Conservation (phyloP, 2,797 vertebrate species). For the Sebastes minor region DNA sequence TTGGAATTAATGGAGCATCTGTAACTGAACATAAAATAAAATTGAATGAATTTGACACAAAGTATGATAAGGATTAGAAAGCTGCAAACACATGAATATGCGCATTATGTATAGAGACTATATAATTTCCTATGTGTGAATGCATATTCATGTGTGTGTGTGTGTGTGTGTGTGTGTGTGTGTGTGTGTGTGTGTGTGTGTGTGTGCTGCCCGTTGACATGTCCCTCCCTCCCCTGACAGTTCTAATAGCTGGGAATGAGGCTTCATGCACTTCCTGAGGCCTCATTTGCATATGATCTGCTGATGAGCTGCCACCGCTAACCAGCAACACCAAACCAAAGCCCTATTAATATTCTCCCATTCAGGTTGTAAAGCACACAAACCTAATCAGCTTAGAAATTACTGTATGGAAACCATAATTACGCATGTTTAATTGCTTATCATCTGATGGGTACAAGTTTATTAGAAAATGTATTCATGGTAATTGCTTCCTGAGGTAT, state of each 20-base stretch:
- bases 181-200: neutral
- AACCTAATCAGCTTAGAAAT: slow-evolving; percentile 85
- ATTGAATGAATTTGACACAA: neutral
- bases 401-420: slow-evolving; percentile 83
- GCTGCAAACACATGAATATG: slow-evolving; percentile 1
- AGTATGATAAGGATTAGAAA: slow-evolving; percentile 18
- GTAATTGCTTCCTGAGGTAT: slow-evolving; percentile 83
- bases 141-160: slow-evolving; percentile 38
- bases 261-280: slow-evolving; percentile 76
- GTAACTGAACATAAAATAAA: neutral
- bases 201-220: slow-evolving; percentile 42
- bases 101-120: slow-evolving; percentile 21
- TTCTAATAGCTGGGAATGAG: slow-evolving; percentile 69
- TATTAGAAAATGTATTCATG: slow-evolving; percentile 84
- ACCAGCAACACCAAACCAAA: slow-evolving; percentile 74
- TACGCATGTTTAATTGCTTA: slow-evolving; percentile 84
- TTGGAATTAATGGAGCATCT: neutral
- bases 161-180: no score
- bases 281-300: slow-evolving; percentile 80
- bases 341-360: slow-evolving; percentile 78
- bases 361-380: slow-evolving; percentile 82
- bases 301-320: slow-evolving; percentile 77
- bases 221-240: slow-evolving; percentile 72
- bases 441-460: slow-evolving; percentile 84
- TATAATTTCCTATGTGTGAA: slow-evolving; percentile 39